Conservation (phyloP, 2,888 invertebrate genomes). For the Dysmachus trigonus region DNA sequence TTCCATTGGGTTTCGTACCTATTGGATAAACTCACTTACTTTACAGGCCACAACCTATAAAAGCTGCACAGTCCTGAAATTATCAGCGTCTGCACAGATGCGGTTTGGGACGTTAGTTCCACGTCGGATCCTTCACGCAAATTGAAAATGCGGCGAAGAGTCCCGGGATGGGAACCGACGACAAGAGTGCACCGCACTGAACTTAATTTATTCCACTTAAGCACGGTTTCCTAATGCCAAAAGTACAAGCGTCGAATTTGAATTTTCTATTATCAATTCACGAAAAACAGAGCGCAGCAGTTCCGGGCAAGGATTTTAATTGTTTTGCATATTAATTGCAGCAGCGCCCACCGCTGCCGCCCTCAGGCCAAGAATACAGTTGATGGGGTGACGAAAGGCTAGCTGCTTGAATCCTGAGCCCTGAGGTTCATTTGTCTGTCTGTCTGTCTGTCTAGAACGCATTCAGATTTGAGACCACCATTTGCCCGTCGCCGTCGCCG, state of each 20-base stretch:
- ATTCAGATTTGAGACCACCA: neutral
- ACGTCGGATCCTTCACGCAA: neutral
- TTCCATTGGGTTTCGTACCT: neutral
- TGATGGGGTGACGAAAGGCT: neutral
- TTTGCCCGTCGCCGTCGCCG: neutral
- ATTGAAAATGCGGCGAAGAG: neutral
- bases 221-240: neutral
- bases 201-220: constrained; percentile 13
- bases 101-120: neutral
- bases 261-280: neutral
- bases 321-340: constrained; percentile 15
- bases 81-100: neutral
- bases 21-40: neutral
- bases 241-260: neutral
- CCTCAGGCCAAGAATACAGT: too few species aligned
- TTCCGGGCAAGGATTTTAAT: neutral
- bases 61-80: neutral
- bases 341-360: too few species aligned
- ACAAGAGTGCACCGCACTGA: neutral
- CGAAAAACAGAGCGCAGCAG: neutral
- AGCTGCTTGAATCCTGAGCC: neutral
- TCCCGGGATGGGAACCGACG: neutral
- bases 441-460: neutral
- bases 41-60: neutral
- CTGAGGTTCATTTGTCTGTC: constrained; percentile 20